Percentiles rank a stretch among this genome's conserved stretches.
Evolutionary conservation across 2,888 invertebrate genomes (phyloP).

Genomic region (Chalcis sispes): DNA sequence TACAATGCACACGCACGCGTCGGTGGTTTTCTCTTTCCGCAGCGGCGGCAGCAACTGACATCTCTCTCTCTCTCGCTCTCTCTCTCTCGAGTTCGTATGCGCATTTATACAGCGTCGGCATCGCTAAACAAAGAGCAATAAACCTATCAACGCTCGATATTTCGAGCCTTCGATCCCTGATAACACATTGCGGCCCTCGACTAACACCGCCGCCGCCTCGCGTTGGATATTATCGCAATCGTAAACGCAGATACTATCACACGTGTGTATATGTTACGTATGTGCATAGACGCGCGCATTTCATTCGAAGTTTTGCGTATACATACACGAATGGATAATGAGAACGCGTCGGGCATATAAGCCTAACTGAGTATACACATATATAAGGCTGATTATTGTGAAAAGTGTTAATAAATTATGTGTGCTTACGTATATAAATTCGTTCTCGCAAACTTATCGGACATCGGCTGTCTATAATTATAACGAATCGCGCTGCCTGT

Average conservation of each 20-base stretch:
- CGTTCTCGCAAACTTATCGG: constrained; percentile 46
- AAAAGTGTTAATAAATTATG: constrained; percentile 48
- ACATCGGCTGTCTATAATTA: constrained; percentile 55
- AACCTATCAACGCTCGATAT: constrained; percentile 53
- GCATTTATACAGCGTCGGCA: constrained; percentile 13
- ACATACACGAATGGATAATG: constrained; percentile 1
- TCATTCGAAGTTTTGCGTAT: not conserved
- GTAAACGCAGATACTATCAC: constrained; percentile 39
- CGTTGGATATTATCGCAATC: constrained; percentile 40
- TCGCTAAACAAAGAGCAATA: constrained; percentile 52
- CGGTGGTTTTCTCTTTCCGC: constrained; percentile 21
- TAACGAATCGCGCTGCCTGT: constrained; percentile 49
- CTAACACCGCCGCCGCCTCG: constrained; percentile 14
- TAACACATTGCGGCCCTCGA: constrained; percentile 31
- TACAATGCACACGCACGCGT: constrained; percentile 16
- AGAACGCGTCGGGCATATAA: constrained; percentile 18
- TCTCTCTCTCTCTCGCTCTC: constrained; percentile 1
- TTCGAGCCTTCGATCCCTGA: constrained; percentile 40
- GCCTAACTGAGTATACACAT: too few species aligned
- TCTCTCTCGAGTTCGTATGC: constrained; percentile 26
- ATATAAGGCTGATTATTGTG: constrained; percentile 31
- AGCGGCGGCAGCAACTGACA: not conserved
- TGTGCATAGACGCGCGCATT: too few species aligned
- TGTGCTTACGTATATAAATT: constrained; percentile 50
- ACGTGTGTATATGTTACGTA: not conserved